Evolutionary conservation across 2,888 invertebrate genomes (phyloP), one percentile per base, ranked within the genome.

Genomic region (Tetragonula carbonaria): DNA sequence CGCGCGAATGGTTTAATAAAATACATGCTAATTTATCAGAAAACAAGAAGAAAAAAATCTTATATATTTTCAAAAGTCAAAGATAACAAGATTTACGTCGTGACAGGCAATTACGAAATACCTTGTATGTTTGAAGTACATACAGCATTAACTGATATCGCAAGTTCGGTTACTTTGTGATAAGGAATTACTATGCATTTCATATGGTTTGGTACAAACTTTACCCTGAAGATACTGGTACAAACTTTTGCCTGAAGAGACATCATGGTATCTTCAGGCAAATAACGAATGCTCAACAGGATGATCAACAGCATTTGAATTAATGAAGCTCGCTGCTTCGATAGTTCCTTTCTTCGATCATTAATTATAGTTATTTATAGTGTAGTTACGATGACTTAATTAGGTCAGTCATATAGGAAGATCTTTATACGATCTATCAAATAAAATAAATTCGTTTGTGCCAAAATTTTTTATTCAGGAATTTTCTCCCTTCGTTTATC

Each of bases 31-130:
- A 13, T 38, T 65, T 38, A 6, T 11, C 8, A 45, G 3, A 18
- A 38, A 45, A 28, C 8, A 70, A 21, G 53, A 62, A 65, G 13
- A n/a, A 45, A 45, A 45, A 45, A 45, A 45, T 45, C 8, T 8
- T 6, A 16, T 16, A 53, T 63, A 50, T 73, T 73, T n/a, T 63
- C 13, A 13, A 55, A 55, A 66, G 28, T 13, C n/a, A 33, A 13
- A 55, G 74, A 78, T 74, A 51, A 78, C 16, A 57, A 57, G 21
- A 67, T 68, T 23, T 16, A 50, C 68, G 65, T 65, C 65, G 5
- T 51, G 55, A 21, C 50, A 72, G 21, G 16, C 51, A 53, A 74
- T 77, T 77, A 77, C 33, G 68, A 77, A 76, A 80, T 73, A 59
- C 13, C 57, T 75, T 67, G 55, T 23, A 50, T 33, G 33, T 53